These are phyloP conservation scores for Calonectris borealis DNA, from an alignment of 2,113 vertebrate species.

Conservation along the genomic window DNA sequence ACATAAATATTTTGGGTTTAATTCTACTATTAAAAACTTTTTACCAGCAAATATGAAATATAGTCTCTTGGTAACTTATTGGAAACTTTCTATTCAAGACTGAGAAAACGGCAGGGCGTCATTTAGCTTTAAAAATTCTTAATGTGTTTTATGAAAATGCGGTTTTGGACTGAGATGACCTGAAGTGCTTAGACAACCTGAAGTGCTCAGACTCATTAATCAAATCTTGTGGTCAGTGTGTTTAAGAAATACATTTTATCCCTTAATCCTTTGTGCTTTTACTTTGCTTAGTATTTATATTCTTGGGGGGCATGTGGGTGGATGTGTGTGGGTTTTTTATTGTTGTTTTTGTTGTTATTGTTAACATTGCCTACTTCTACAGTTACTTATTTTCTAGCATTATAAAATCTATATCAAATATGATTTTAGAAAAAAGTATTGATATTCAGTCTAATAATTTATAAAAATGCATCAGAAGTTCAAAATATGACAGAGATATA, in stretches of 20 bases:
- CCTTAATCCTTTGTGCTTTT: background rate
- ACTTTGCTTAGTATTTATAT: background rate
- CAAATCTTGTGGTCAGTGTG: background rate
- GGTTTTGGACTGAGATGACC: background rate
- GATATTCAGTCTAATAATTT: background rate
- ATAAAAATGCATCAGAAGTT: background rate
- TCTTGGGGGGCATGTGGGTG: background rate
- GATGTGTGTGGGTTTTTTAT: background rate
- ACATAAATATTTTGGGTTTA: background rate
- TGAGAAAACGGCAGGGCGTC: accelerated
- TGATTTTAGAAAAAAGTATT: background rate
- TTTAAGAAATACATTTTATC: background rate
- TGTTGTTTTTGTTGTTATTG: background rate
- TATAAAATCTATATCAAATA: background rate
- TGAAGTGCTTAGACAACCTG: background rate
- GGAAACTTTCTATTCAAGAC: background rate
- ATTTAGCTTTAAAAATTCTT: background rate
- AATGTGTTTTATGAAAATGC: background rate
- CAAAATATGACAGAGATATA: background rate
- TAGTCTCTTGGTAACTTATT: background rate
- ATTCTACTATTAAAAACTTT: background rate
- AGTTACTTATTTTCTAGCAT: background rate
- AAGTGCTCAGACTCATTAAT: background rate
- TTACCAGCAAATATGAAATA: background rate
- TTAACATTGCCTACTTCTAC: background rate